These are phyloP conservation scores for Erpornis zantholeuca DNA, from an alignment of 2,113 vertebrate genomes.

Conservation along the genomic window DNA sequence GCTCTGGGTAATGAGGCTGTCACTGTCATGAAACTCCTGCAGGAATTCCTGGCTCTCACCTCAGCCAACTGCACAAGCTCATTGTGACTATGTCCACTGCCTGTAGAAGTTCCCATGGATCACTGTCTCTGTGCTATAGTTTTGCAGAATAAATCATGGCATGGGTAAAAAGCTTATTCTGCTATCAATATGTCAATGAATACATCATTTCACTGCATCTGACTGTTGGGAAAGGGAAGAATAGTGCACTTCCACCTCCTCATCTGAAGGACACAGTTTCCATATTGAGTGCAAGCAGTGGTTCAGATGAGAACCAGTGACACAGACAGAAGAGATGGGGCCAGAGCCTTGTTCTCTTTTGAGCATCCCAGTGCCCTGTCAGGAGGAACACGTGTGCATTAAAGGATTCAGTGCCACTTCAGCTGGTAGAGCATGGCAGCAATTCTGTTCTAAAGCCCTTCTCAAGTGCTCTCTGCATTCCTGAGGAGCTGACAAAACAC, in stretches of 20 bases:
- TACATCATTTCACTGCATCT: not conserved
- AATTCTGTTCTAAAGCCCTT: not conserved
- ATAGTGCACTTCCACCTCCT: not conserved
- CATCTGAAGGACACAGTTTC: not conserved
- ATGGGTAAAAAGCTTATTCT: not conserved
- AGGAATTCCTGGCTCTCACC: not conserved
- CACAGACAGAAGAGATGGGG: not conserved
- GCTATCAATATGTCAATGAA: not conserved
- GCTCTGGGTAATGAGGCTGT: not conserved
- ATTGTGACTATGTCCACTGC: not conserved
- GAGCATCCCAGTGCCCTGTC: not conserved
- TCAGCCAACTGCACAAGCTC: not conserved
- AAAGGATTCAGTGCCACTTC: not conserved
- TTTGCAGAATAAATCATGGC: not conserved
- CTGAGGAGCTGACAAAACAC: not conserved
- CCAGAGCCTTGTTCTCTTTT: not conserved
- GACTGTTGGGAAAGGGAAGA: not conserved
- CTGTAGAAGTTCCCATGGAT: not conserved
- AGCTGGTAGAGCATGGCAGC: not conserved
- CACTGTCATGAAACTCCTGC: not conserved
- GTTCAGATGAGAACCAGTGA: not conserved
- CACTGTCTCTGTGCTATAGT: not conserved
- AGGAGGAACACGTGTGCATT: not conserved
- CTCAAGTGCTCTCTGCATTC: not conserved
- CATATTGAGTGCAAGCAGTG: not conserved